Evolutionary conservation across 1,140 invertebrate genomes (phyloP).

Genomic region (Drosophila murphyi): DNA sequence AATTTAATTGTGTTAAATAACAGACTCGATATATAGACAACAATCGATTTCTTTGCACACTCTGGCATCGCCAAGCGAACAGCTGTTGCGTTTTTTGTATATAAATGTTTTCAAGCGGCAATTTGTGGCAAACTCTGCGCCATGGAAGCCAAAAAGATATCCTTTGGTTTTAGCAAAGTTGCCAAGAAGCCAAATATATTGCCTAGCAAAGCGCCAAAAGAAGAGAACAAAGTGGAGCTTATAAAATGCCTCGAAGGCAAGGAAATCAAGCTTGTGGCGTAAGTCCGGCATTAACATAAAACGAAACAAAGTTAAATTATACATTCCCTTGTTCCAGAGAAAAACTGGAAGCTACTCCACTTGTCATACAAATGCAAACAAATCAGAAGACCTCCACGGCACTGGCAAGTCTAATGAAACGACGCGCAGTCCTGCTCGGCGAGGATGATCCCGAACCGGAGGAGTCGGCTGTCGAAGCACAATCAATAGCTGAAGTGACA

Average conservation of each 20-base stretch:
- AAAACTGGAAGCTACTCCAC: constrained; percentile 85
- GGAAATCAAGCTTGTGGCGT: constrained; percentile 90
- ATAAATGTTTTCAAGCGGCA: constrained; percentile 56
- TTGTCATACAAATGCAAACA: constrained; percentile 88
- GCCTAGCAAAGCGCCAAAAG: constrained; percentile 81
- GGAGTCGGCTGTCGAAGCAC: constrained; percentile 29
- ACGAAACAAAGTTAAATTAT: neutral
- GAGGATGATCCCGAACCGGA: constrained; percentile 64
- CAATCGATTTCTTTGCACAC: neutral
- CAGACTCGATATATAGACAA: constrained; percentile 11
- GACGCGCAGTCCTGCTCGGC: constrained; percentile 70
- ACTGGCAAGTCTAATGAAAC: constrained; percentile 81
- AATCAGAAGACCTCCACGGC: constrained; percentile 86
- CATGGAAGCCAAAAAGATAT: constrained; percentile 89
- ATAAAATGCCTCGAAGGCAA: constrained; percentile 91
- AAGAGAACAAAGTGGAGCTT: constrained; percentile 86
- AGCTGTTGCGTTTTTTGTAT: constrained; percentile 71
- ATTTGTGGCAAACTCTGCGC: constrained; percentile 12
- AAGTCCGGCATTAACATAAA: constrained; percentile 71
- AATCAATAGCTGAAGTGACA: constrained; percentile 68
- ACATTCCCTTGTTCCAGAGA: constrained; percentile 80
- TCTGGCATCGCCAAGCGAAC: constrained; percentile 23
- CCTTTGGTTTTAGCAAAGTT: constrained; percentile 90
- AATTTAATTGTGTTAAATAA: neutral
- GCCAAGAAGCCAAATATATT: constrained; percentile 87